Evolutionary conservation across 2,888 invertebrate genomes (phyloP), one percentile per base, ranked within the genome.

Genomic region (Microplitis manilae): DNA sequence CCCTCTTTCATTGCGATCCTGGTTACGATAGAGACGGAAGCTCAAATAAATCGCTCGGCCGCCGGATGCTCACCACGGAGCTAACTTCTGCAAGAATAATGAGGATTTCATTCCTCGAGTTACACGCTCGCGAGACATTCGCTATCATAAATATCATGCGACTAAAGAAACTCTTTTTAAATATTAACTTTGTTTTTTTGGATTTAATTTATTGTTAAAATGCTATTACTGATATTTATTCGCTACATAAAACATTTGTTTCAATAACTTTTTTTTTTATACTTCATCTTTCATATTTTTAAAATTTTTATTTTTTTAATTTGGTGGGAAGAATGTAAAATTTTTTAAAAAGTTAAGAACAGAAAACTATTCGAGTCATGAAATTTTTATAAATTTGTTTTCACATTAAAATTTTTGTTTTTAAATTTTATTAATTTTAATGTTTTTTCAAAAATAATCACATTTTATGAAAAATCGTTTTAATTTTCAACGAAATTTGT

Each of bases 11-110:
- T 74, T 61, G 83, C 81, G 86, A 87, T 86, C 83, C 81, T 81
- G 81, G 65, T 78, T 79, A 80, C 84, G 86, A 87, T 87, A 87
- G 84, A 84, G 84, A 84, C 86, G 86, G 86, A 86, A 86, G 86
- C 86, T 85, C 82, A 84, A 86, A 86, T 86, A 86, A 87, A 86
- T 86, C 85, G 85, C 83, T 80, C 81, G 77, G 77, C 80, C 83
- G 84, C 86, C 86, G 86, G 86, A 86, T 86, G 86, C 83, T 82
- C 83, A 82, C 81, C 84, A 82, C 85, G 81, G 82, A 81, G 84
- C 83, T 79, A 82, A 84, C 83, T 82, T 80, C 75, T 77, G 78
- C 78, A 80, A 82, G 85, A 85, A 83, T 86, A 86, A 86, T 85
- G 85, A 86, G 85, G 77, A 86, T 85, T 85, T 84, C 83, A 82